Base-by-base conservation (phyloP, 2,797 vertebrate species). In the Microtus obscurus region DNA sequence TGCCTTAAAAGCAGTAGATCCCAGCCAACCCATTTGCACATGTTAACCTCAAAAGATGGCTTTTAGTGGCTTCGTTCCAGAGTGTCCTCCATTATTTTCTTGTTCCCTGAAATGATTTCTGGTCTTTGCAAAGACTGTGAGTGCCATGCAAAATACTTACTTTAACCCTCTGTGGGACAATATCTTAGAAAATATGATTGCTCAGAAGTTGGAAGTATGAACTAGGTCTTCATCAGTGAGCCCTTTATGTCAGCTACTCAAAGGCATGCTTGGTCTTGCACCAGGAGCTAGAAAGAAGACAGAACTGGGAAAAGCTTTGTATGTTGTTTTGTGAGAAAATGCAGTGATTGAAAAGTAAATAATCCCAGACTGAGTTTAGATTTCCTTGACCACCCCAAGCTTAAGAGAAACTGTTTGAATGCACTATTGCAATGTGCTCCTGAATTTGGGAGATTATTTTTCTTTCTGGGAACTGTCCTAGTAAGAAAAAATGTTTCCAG, bases 31-130 rank as follows among this genome's bases (percentile, higher is more conserved):
- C 79, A 95, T 97, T 95, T 97, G 76, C 43, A 96, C 88, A 69
- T 82, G 89, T 94, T 96, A 95, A 73, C 77, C 92, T 96, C 90
- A 76, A 96, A 96, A 95, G 93, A 92, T 96, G 89, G 87, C 89
- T 96, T 94, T 97, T 94, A 90, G 53, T 96, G 94, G 95, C 97
- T 94, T 89, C 9, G 25, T 94, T 97, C 94, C 91, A 96, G 90
- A 95, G 90, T 5, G 37, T 87, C 89, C 51, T 92, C 82, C 74
- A 91, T 96, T 96, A 97, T 96, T 92, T 96, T 86, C 89, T 80
- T 77, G 95, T 97, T 94, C 89, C 80, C n/a, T 86, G 79, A 92
- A 96, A 94, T 89, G 89, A 97, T 97, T 91, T 80, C 83, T 77
- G 65, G 71, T 25, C 29, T 92, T 97, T 95, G 59, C 43, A 96